These are phyloP conservation scores for Anodontia alba DNA, from an alignment of 2,888 invertebrate species.

Conservation along the genomic window DNA sequence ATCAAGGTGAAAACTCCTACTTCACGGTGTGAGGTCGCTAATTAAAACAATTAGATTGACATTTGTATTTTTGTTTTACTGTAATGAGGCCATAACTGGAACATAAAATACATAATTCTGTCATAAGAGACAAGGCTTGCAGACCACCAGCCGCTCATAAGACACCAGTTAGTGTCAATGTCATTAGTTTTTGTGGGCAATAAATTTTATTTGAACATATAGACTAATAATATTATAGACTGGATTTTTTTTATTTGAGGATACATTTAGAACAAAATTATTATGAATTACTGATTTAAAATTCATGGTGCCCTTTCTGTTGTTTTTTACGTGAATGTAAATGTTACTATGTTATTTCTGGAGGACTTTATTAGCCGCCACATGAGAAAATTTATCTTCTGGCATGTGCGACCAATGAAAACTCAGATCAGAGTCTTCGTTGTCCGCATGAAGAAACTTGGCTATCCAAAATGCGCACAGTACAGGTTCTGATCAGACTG, in stretches of 20 bases:
- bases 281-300: too few species aligned
- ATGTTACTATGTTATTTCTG: too few species aligned
- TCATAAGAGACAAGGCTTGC: neutral
- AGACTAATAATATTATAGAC: neutral
- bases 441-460: too few species aligned
- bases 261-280: neutral
- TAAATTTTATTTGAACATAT: conserved; percentile 3
- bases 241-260: neutral
- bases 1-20: neutral
- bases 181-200: conserved; percentile 18
- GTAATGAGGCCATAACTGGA: conserved; percentile 11
- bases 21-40: conserved; percentile 5
- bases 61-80: conserved; percentile 10
- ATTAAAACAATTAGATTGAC: conserved; percentile 18
- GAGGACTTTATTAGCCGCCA: too few species aligned
- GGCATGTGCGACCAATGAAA: too few species aligned
- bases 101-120: conserved; percentile 12
- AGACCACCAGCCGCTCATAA: conserved; percentile 10
- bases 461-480: too few species aligned
- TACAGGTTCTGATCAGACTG: too few species aligned
- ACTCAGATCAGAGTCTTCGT: too few species aligned
- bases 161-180: neutral
- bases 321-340: too few species aligned
- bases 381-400: too few species aligned
- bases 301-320: too few species aligned